Conservation (phyloP, 2,113 vertebrate species). For the Myanophis thanlyinensis region DNA sequence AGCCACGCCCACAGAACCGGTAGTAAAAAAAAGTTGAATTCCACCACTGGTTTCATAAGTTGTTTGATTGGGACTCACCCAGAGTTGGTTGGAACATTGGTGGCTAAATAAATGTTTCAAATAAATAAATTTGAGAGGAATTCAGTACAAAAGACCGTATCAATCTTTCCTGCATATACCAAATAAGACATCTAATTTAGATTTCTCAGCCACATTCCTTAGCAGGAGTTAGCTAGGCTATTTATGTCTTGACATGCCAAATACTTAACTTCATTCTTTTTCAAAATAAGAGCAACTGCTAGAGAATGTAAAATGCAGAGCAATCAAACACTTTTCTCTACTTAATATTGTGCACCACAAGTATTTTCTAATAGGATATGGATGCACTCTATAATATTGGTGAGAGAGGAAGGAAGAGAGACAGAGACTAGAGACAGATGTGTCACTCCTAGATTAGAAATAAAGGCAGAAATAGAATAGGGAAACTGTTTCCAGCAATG, state of each 20-base stretch:
- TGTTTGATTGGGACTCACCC: not conserved
- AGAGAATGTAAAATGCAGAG: not conserved
- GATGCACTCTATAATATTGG: not conserved
- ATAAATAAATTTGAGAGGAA: not conserved
- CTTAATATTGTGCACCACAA: not conserved
- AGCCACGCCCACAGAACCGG: too few relatives aligned
- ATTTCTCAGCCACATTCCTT: not conserved
- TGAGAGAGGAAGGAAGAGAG: not conserved
- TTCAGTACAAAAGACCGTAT: not conserved
- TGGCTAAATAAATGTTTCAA: not conserved
- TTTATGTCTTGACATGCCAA: not conserved
- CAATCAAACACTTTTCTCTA: not conserved
- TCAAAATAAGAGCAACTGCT: not conserved
- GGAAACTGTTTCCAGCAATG: not conserved
- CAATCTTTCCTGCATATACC: not conserved
- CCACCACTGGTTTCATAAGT: not conserved
- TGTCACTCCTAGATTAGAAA: not conserved
- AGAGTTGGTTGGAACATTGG: not conserved
- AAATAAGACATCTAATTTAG: not conserved
- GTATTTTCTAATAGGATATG: not conserved
- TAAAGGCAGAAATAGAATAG: not conserved
- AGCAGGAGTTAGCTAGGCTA: not conserved
- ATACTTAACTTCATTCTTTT: not conserved
- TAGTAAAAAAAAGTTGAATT: too few relatives aligned
- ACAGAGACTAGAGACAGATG: not conserved